Base-by-base conservation (phyloP, 2,797 vertebrate genomes). In the Ceyx erithaca region DNA sequence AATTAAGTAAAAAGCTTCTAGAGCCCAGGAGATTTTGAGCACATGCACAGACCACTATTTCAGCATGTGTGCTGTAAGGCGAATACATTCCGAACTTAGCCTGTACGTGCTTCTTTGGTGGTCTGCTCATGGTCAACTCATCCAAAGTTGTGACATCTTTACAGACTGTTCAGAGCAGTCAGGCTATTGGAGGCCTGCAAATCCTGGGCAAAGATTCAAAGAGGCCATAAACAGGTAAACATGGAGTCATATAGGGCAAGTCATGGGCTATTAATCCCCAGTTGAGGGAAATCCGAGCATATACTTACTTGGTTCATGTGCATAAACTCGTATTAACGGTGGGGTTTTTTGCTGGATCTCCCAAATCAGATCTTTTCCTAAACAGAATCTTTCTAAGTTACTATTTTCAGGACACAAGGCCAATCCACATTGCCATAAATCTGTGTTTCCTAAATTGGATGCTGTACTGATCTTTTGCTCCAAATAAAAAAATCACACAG, bases 251-350 rank as follows among this genome's bases (percentile, higher is more conserved):
- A 12, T 1, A 55, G 6, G 22, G 10, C 17, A 61, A 45, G 17
- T 41, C 40, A 16, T 0, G 0, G 35, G 19, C 7, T 71, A 14
- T 40, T 0, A 0, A 9, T 33, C 7, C 12, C 16, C 28, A 18
- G 5, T 26, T 21, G 69, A 15, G 16, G 6, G 15, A 26, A 78
- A 76, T 23, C 3, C 14, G 54, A 43, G 6, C 28, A 41, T 45
- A 46, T 16, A 7, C 8, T 58, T 62, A 43, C 22, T 41, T 57
- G 12, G 67, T 30, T 88, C 9, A 8, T 23, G 1, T n/a, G 7
- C 41, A 31, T 54, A 80, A 89, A 73, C 21, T 57, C 21, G 45
- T 0, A 1, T 48, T 41, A 80, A 67, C 11, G 51, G 11, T 52
- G 28, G 31, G 70, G 15, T 68, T 69, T 58, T 58, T 79, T 52